A percentile compares a stretch with the other conserved stretches of the same genome.
Conservation (phyloP, 2,797 vertebrate genomes). For the Enteromius trimaculatus region DNA sequence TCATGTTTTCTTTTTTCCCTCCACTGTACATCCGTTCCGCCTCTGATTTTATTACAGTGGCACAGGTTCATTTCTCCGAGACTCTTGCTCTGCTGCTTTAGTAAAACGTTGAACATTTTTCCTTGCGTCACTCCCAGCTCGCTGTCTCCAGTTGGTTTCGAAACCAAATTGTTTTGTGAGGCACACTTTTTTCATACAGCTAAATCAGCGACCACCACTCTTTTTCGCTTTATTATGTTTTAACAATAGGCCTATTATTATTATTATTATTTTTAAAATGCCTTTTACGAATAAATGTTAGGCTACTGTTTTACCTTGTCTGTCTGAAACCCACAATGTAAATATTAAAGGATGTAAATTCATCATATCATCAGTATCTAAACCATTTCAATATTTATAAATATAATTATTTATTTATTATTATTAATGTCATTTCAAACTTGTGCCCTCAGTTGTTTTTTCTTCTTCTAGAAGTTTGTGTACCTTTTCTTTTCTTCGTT, state of each 20-base stretch:
- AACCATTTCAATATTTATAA: not conserved
- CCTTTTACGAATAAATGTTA: not conserved
- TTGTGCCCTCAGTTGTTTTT: not conserved
- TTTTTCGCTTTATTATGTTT: not conserved
- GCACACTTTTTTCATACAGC: not conserved
- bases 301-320: not conserved
- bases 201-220: not conserved
- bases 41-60: conserved; percentile 39
- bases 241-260: not conserved
- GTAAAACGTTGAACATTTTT: not conserved
- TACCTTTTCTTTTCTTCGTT: not conserved
- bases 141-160: not conserved
- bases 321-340: not conserved
- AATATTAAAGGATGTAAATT: not conserved
- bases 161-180: not conserved
- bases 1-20: conserved; percentile 11
- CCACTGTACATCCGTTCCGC: conserved; percentile 38
- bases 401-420: not conserved
- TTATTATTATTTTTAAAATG: not conserved
- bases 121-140: not conserved
- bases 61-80: not conserved
- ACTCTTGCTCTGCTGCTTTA: conserved; percentile 5
- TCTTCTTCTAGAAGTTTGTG: not conserved
- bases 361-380: not conserved
- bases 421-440: too few relatives aligned